phyloP scores from a whole-genome alignment of 2,113 vertebrate species.

The Salvelinus sp. region DNA sequence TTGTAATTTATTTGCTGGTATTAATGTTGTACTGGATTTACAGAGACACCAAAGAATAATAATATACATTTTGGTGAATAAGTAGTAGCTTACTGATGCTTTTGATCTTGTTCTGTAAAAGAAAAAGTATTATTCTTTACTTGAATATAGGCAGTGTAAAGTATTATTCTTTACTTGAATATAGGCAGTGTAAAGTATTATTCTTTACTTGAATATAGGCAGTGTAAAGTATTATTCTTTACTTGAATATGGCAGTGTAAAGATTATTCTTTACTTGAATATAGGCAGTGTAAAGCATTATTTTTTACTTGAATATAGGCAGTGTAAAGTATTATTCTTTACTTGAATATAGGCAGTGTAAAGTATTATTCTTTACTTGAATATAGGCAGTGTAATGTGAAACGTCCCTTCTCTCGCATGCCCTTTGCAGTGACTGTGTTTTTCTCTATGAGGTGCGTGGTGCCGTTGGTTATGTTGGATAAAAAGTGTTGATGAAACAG shows the following conservation, averaged over 20 bases:
- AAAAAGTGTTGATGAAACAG: constrained; percentile 52
- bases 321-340: too few species aligned
- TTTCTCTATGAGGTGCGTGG: constrained; percentile 88
- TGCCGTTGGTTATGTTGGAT: constrained; percentile 76
- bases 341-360: too few species aligned
- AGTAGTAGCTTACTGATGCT: constrained; percentile 75
- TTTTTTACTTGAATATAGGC: too few species aligned
- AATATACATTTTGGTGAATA: constrained; percentile 89
- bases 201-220: too few species aligned
- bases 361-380: too few species aligned
- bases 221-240: too few species aligned
- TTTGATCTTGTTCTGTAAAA: constrained; percentile 77
- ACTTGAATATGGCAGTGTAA: constrained; percentile 13
- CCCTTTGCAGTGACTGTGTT: constrained; percentile 74
- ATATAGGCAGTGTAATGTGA: constrained; percentile 78
- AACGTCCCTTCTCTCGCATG: constrained; percentile 86
- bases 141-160: constrained; percentile 89
- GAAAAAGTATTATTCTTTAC: constrained; percentile 77
- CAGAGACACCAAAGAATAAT: constrained; percentile 98
- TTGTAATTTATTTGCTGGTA: constrained; percentile 98
- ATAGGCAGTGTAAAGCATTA: constrained; percentile 77
- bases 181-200: too few species aligned
- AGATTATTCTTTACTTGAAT: constrained; percentile 87
- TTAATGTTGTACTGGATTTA: constrained; percentile 80
- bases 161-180: too few species aligned